Percentiles rank a stretch among this genome's conserved stretches.
Evolutionary conservation across 2,888 invertebrate species (phyloP).

Genomic region (Entomobrya proxima): DNA sequence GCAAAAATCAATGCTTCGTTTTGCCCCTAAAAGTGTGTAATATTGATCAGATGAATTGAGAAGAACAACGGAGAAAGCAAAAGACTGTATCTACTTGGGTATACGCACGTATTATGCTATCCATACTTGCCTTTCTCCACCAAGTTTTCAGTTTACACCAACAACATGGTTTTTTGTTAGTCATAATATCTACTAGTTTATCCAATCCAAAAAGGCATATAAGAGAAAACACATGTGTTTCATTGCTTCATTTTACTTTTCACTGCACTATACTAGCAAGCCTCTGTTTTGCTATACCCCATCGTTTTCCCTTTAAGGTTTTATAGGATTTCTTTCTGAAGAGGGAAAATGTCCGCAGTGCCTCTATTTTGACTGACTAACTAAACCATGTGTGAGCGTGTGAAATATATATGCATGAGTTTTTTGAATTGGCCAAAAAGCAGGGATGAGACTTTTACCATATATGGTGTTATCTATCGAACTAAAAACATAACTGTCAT

Average conservation of each 20-base stretch:
- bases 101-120: neutral
- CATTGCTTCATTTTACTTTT: constrained; percentile 9
- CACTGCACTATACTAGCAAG: neutral
- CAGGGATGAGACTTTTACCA: neutral
- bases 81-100: neutral
- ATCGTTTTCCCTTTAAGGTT: neutral
- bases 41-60: constrained; percentile 30
- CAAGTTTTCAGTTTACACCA: constrained; percentile 1
- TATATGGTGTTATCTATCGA: neutral
- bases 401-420: constrained; percentile 46
- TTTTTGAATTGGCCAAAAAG: neutral
- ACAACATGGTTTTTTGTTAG: neutral
- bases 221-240: constrained; percentile 2
- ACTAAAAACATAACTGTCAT: no score
- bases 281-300: neutral
- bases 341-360: constrained; percentile 49
- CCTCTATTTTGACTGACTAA: neutral
- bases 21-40: constrained; percentile 22
- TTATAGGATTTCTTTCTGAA: neutral
- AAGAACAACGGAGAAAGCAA: neutral
- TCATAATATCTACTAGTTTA: neutral
- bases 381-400: constrained; percentile 40
- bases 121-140: no score
- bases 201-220: neutral
- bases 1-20: constrained; percentile 55